A percentile compares a stretch with the other conserved stretches of the same genome.
phyloP scores from a whole-genome alignment of 2,888 invertebrate genomes.

The Hemithea aestivaria region DNA sequence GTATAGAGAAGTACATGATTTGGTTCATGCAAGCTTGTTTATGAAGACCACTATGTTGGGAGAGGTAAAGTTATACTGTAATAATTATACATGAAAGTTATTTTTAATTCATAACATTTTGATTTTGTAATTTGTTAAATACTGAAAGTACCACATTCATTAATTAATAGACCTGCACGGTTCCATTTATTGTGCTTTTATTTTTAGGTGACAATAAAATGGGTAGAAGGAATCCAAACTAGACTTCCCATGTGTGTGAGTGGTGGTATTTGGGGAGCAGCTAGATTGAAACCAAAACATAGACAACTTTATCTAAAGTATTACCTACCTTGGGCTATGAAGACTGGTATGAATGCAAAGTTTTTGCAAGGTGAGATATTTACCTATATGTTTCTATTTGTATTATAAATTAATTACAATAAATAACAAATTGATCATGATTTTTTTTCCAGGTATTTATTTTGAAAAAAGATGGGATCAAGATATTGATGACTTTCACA shows the following conservation, averaged over 20 bases:
- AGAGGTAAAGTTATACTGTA: conserved; percentile 66
- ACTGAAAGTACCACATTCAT: no score
- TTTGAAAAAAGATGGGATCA: conserved; percentile 98
- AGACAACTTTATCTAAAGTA: conserved; percentile 85
- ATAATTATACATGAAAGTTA: background rate
- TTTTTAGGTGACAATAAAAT: conserved; percentile 93
- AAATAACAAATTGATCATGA: conserved; percentile 1
- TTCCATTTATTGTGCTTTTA: no score
- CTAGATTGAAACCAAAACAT: conserved; percentile 91
- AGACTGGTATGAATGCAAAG: conserved; percentile 85
- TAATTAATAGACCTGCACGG: no score
- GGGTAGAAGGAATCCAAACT: conserved; percentile 98
- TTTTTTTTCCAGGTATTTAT: conserved; percentile 79
- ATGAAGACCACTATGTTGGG: conserved; percentile 97
- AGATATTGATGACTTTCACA: conserved; percentile 86
- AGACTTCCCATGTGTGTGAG: conserved; percentile 97
- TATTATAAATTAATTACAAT: no score
- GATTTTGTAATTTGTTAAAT: no score
- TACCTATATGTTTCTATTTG: no score
- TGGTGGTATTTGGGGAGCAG: conserved; percentile 95
- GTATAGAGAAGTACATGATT: conserved; percentile 98
- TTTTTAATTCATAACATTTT: no score
- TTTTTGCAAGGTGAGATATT: conserved; percentile 85
- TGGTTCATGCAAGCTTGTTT: conserved; percentile 92
- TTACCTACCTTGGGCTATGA: conserved; percentile 92